Conservation (phyloP, 2,888 invertebrate species). For the Aleiodes leptofemur region DNA sequence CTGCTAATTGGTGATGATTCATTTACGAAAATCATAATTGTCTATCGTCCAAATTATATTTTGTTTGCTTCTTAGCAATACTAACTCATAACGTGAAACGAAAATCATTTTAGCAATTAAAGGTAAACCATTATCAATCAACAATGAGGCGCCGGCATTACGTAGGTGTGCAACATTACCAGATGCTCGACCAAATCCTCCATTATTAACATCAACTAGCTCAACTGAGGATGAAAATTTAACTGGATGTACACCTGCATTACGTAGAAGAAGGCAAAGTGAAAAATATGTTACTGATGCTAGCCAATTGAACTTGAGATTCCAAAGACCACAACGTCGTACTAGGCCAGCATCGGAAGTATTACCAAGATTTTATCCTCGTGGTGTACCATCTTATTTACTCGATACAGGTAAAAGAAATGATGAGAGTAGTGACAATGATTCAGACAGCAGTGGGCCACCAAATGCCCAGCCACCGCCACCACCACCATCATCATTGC, state of each 20-base stretch:
- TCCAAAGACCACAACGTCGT: conserved; percentile 80
- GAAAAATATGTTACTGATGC: conserved; percentile 93
- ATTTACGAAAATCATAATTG: conserved; percentile 45
- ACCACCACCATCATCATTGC: conserved; percentile 69
- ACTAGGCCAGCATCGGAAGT: conserved; percentile 68
- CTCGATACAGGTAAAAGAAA: conserved; percentile 67
- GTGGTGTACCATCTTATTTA: conserved; percentile 72
- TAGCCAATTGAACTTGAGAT: conserved; percentile 87
- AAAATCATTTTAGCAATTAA: conserved; percentile 67
- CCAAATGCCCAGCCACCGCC: conserved; percentile 64
- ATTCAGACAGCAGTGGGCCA: conserved; percentile 69
- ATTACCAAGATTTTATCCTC: conserved; percentile 64
- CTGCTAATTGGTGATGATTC: not conserved
- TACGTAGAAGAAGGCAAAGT: conserved; percentile 84
- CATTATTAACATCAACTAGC: conserved; percentile 68
- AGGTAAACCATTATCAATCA: conserved; percentile 68
- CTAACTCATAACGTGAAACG: conserved; percentile 64
- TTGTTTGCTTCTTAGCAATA: conserved; percentile 59
- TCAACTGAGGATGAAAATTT: conserved; percentile 72
- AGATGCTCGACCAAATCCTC: conserved; percentile 69
- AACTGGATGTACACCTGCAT: conserved; percentile 79
- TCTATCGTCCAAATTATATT: conserved; percentile 50
- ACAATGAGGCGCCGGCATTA: conserved; percentile 64
- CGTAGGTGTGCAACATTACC: conserved; percentile 74
- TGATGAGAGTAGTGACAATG: conserved; percentile 73